These are phyloP conservation scores for Charina bottae DNA, from an alignment of 2,113 vertebrate genomes.

Conservation along the genomic window DNA sequence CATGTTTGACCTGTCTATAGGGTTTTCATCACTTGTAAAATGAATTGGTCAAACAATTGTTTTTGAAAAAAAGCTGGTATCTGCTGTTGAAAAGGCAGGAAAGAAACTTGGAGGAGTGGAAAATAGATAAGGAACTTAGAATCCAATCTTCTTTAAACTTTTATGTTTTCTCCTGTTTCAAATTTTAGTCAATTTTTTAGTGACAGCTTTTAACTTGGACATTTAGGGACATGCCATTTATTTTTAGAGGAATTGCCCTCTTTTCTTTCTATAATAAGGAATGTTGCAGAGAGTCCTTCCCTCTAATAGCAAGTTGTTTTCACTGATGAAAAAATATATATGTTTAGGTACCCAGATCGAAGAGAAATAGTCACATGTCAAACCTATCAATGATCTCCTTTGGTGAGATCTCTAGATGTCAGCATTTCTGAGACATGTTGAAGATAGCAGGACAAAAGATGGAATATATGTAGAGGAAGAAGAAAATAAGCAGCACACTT, in stretches of 20 bases:
- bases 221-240: not conserved
- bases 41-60: not conserved
- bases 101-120: not conserved
- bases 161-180: not conserved
- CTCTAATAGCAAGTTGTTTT: not conserved
- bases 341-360: not conserved
- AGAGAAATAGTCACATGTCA: not conserved
- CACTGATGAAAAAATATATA: not conserved
- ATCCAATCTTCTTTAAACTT: not conserved
- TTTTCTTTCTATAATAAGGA: not conserved
- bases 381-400: not conserved
- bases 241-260: not conserved
- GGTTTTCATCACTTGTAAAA: conserved; percentile 4
- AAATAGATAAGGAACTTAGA: not conserved
- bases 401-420: not conserved
- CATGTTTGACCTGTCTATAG: not conserved
- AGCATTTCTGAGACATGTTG: not conserved
- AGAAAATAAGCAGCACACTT: not conserved
- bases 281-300: not conserved
- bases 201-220: not conserved
- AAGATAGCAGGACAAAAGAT: not conserved
- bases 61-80: not conserved
- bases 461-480: too few relatives aligned
- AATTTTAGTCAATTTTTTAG: not conserved
- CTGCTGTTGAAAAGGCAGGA: not conserved